Evolutionary conservation across 1,140 invertebrate species (phyloP), one percentile per base, ranked within the genome.

Genomic region (Helicoverpa armigera): DNA sequence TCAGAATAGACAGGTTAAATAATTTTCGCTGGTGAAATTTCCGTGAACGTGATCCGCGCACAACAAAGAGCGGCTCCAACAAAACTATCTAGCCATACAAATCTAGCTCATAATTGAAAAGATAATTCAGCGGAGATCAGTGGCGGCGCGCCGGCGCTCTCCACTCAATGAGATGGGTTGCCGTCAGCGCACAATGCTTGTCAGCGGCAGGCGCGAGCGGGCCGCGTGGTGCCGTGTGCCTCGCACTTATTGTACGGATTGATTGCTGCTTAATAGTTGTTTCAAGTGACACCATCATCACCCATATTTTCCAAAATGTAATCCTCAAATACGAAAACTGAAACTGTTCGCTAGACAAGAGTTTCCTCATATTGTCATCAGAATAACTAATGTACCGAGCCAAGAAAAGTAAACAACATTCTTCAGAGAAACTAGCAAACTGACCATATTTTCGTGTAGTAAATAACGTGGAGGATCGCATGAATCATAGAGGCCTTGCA

Each of bases 401-500:
- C 14, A 16, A 48, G 9, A 10, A 67, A 16, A 48, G 11, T 48
- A 50, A 50, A 12, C 11, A 69, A 69, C 16, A 69, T 51, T 69
- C 65, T 23, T 53, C 31, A 50, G 7, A 11, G 63, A 54, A 43
- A 65, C 48, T 35, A 35, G 43, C 29, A 35, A 31, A 67, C n/a
- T 16, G 18, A 72, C 31, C 65, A 58, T 58, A 79, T 79, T 79
- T 78, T 54, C 31, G n/a, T 58, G 11, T 65, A 70, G 18, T 70
- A 79, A 79, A 79, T 79, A 31, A 79, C 70, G 63, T 79, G 23
- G 18, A 70, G 65, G 2, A 29, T 31, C 18, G 29, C 18, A 79
- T 79, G 76, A 58, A 79, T 79, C 65, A 79, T 70, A 50, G 16
- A 16, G 74, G 48, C 61, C 61, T 65, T 65, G 53, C 48, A 70